Percentiles rank a stretch among this genome's conserved stretches.
Evolutionary conservation across 2,797 vertebrate genomes (phyloP).

Genomic region (Halcyon chelicuti): DNA sequence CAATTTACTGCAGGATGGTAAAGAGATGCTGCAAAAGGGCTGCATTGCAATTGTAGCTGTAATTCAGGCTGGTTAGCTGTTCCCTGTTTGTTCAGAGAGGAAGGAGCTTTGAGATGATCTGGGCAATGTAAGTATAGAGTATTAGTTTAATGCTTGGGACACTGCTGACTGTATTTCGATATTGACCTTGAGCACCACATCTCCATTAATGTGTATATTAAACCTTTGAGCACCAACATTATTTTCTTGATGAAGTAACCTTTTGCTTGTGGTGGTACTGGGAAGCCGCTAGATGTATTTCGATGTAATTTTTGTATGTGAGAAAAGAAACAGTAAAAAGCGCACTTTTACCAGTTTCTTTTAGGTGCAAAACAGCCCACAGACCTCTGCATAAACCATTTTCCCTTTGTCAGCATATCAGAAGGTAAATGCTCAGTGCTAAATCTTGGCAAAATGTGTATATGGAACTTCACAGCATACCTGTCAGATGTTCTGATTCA

Average conservation of each 20-base stretch:
- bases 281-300: slow-evolving; percentile 9
- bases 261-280: slow-evolving; percentile 26
- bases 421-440: slow-evolving; percentile 55
- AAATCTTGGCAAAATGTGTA: slow-evolving; percentile 37
- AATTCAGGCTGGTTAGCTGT: not conserved
- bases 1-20: not conserved
- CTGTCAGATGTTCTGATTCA: slow-evolving; percentile 39
- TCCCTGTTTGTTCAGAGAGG: not conserved
- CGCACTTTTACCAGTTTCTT: not conserved
- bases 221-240: not conserved
- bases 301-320: not conserved
- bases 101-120: not conserved
- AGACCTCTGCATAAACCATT: slow-evolving; percentile 50
- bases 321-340: slow-evolving; percentile 46
- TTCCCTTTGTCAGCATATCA: slow-evolving; percentile 65
- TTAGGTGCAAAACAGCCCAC: slow-evolving; percentile 7
- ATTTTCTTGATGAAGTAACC: slow-evolving; percentile 58
- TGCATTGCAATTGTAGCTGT: not conserved
- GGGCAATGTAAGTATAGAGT: not conserved
- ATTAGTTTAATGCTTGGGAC: slow-evolving; percentile 41
- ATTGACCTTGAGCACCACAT: slow-evolving; percentile 7
- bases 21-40: not conserved
- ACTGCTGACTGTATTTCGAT: slow-evolving; percentile 37
- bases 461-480: not conserved
- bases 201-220: slow-evolving; percentile 16